phyloP scores from a whole-genome alignment of 2,888 invertebrate genomes.

The Aphodius sticticus region DNA sequence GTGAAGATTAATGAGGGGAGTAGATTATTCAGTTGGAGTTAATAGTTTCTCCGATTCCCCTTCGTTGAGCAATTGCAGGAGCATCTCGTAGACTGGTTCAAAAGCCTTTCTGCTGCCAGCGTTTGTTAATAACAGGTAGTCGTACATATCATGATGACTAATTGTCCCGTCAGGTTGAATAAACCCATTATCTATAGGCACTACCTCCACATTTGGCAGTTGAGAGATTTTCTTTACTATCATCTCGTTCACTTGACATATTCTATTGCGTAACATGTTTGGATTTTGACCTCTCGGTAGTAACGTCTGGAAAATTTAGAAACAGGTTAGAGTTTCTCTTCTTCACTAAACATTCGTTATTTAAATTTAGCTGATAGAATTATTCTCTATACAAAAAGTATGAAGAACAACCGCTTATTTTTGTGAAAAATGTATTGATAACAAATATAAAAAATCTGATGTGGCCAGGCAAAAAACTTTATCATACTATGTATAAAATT shows the following conservation, averaged over 20 bases:
- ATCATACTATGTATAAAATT: too few species aligned
- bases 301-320: conserved; percentile 72
- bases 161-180: conserved; percentile 82
- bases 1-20: background rate
- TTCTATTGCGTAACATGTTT: conserved; percentile 81
- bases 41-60: conserved; percentile 78
- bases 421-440: too few species aligned
- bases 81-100: conserved; percentile 82
- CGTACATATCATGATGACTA: conserved; percentile 90
- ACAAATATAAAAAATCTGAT: too few species aligned
- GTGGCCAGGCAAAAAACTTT: too few species aligned
- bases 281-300: conserved; percentile 88
- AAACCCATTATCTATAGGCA: conserved; percentile 81
- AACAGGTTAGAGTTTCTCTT: background rate
- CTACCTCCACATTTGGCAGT: conserved; percentile 76
- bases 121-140: conserved; percentile 88
- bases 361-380: too few species aligned
- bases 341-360: too few species aligned
- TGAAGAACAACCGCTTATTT: background rate
- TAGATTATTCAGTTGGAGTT: conserved; percentile 72
- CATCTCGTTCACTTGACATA: conserved; percentile 76
- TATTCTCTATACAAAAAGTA: background rate
- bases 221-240: conserved; percentile 70
- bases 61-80: conserved; percentile 79
- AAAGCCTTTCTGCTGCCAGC: conserved; percentile 87